Evolutionary conservation across 92 coral and sea anemone species (phyloP).

Genomic region (Epizoanthus scotinus): DNA sequence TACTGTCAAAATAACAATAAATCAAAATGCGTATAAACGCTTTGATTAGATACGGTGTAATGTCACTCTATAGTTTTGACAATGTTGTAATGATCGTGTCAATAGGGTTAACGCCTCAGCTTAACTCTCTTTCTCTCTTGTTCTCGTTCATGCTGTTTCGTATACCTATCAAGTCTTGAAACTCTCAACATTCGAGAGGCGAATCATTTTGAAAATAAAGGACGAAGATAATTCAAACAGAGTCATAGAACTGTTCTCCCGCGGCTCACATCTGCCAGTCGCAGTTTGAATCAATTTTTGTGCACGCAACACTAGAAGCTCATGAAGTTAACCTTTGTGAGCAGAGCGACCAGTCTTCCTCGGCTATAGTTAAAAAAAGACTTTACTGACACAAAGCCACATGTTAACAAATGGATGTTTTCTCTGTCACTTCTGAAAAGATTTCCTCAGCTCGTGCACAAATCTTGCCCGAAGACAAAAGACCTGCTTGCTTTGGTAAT

Average conservation of each 20-base stretch:
- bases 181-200: not conserved
- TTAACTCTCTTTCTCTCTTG: too few relatives aligned
- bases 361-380: too few relatives aligned
- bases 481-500: not conserved
- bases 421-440: not conserved
- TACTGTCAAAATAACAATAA: too few relatives aligned
- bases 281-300: slow-evolving; percentile 25
- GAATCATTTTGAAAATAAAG: not conserved
- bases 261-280: slow-evolving; percentile 4
- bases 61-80: too few relatives aligned
- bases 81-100: too few relatives aligned
- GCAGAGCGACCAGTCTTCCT: too few relatives aligned
- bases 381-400: too few relatives aligned
- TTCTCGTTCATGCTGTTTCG: not conserved
- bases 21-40: too few relatives aligned
- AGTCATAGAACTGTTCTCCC: not conserved
- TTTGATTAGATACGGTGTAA: too few relatives aligned
- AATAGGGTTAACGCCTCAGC: too few relatives aligned
- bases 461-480: not conserved
- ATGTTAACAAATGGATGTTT: too few relatives aligned
- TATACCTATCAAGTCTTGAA: not conserved
- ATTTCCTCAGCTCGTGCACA: not conserved
- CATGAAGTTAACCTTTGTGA: too few relatives aligned
- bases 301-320: not conserved
- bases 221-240: not conserved